Evolutionary conservation across 2,113 vertebrate species (phyloP).

Genomic region (Vulpes lagopus): DNA sequence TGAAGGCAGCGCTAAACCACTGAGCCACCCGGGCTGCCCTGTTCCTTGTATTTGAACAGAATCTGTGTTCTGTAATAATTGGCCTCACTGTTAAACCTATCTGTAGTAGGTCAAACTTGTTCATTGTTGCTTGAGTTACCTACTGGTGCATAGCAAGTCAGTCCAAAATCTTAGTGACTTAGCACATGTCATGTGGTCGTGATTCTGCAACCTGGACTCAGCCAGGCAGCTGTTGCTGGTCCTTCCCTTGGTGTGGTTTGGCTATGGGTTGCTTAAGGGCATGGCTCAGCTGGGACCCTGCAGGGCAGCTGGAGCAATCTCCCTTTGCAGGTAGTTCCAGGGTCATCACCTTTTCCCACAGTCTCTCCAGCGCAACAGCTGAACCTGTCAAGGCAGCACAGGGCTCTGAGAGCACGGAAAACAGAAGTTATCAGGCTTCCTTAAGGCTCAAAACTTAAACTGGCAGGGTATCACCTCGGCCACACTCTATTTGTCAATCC

Average conservation of each 20-base stretch:
- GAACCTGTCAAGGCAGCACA: background rate
- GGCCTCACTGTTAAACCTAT: background rate
- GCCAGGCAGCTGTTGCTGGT: background rate
- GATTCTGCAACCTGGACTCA: background rate
- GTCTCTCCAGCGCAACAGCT: background rate
- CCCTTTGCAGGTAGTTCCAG: background rate
- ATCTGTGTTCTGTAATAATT: background rate
- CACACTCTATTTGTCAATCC: background rate
- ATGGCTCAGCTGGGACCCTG: background rate
- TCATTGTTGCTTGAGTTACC: background rate
- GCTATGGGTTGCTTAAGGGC: no score
- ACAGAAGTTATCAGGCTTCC: background rate
- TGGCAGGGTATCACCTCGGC: background rate
- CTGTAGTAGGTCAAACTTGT: background rate
- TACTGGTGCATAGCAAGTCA: background rate
- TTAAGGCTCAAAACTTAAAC: background rate
- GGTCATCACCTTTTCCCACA: background rate
- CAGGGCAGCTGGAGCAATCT: background rate
- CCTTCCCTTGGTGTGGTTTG: accelerated
- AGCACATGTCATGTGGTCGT: background rate
- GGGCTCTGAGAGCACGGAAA: background rate
- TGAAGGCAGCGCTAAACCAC: no score
- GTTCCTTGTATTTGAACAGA: background rate
- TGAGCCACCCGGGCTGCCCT: no score
- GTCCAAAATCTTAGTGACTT: background rate